Evolutionary conservation across 2,113 vertebrate genomes (phyloP), one percentile per base, ranked within the genome.

Genomic region (Symphodus melops): DNA sequence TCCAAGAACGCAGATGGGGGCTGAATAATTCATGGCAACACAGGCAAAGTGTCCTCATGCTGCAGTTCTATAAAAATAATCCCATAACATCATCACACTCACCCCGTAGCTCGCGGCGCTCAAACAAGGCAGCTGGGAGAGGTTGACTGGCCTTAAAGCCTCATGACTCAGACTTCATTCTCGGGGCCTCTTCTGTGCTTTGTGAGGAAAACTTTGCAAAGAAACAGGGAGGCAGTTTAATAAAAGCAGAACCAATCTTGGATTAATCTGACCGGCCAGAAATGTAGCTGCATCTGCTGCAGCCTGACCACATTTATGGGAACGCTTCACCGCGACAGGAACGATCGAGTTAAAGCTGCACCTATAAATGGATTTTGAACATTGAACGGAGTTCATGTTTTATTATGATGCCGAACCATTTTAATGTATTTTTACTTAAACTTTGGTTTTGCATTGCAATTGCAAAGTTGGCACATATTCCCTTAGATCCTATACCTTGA

Each of bases 1-100:
- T 71, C 77, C 75, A 84, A 55, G 73, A 71, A 61, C 72, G 51
- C 88, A 89, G 85, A 89, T 90, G 85, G 73, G 78, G 54, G 73
- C 64, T 92, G 88, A 91, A 93, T 92, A 90, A 91, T 92, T 91
- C 85, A 92, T 90, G 71, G 83, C 85, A 83, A 67, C 75, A 23
- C 79, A 78, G 75, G 82, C 81, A 77, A 72, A 86, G 82, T 91
- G 90, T 92, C 90, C 84, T 89, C 81, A 87, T 85, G 71, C 87
- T 70, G 80, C 79, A 71, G 81, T 82, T 92, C 81, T 88, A 88
- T 92, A 91, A 92, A 93, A 87, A 85, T 79, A 89, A 89, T 89
- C 83, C 86, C 84, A 90, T 87, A 88, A 90, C 88, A 92, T 90
- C 89, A 92, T 90, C 80, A 84, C 78, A 72, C 72, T 91, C 67